Evolutionary conservation across 2,797 vertebrate species (phyloP), one percentile per base, ranked within the genome.

Genomic region (Amphiprion clarkii): DNA sequence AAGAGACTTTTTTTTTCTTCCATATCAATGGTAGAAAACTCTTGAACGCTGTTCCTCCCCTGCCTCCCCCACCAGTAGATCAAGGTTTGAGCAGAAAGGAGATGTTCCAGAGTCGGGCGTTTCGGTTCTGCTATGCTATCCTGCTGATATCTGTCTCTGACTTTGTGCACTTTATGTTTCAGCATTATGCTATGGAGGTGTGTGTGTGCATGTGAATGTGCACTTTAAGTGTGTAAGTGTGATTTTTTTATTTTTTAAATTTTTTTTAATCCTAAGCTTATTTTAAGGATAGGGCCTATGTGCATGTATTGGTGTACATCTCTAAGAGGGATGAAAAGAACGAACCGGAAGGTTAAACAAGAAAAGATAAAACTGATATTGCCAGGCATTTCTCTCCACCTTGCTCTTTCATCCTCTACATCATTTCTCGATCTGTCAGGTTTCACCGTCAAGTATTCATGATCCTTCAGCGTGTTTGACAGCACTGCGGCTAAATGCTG

Each of bases 21-120:
- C 13, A 6, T 25, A 63, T 31, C 56, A 44, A 49, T 44, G 55
- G 71, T 31, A 61, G 68, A 69, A 48, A 64, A 23, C 27, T 53
- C 46, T 69, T 63, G 78, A 55, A 67, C 46, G 17, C n/a, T 13
- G 16, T 29, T 59, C 48, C 29, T 46, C 42, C 48, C 44, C 8
- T 9, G 7, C 7, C 33, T 10, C 33, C 8, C 33, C 33, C 33
- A 36, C 40, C 9, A 0, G 39, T 19, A 70, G 48, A 84, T 81
- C 65, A 71, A 86, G 48, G 61, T 60, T 61, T 19, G 10, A 64
- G 60, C 66, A 48, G 49, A 81, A 59, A 81, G 48, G 12, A 64
- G 55, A 65, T 12, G 40, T 68, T 60, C 55, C 62, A 0, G 9
- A 67, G 55, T 55, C 16, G 11, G 42, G 44, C 6, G 1, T 46